Evolutionary conservation across 35 echinoderm and acorn worm species (phyloP).

Genomic region (Patiria miniata): DNA sequence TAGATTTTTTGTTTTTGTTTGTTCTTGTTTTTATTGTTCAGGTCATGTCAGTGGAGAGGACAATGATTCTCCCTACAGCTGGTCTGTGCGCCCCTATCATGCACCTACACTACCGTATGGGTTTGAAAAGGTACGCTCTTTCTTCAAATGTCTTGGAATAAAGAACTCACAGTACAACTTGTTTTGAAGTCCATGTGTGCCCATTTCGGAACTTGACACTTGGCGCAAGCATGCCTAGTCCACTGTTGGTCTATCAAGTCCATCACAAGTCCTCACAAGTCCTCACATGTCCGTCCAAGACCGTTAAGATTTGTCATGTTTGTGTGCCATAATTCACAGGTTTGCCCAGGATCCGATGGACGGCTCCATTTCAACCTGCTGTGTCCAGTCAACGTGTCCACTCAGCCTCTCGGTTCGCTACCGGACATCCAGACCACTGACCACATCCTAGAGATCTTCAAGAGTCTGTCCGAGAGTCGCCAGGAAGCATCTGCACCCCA

Average conservation of each 20-base stretch:
- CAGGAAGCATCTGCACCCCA: not conserved
- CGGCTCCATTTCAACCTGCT: constrained; percentile 67
- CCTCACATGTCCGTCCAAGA: too few relatives aligned
- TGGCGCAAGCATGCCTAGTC: too few relatives aligned
- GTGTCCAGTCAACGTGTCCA: constrained; percentile 76
- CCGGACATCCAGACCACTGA: constrained; percentile 90
- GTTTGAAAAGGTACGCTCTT: constrained; percentile 52
- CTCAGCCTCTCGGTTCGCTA: constrained; percentile 59
- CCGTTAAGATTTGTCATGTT: too few relatives aligned
- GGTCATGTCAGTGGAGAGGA: constrained; percentile 57
- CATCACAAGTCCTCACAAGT: too few relatives aligned
- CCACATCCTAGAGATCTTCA: constrained; percentile 60
- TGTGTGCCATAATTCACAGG: too few relatives aligned
- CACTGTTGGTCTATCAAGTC: too few relatives aligned
- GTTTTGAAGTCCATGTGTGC: not conserved
- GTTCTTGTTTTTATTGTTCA: constrained; percentile 39
- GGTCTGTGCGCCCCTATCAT: constrained; percentile 82
- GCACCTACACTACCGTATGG: constrained; percentile 75
- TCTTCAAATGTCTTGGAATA: too few relatives aligned
- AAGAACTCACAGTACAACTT: not conserved
- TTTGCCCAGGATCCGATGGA: constrained; percentile 72
- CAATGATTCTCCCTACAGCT: constrained; percentile 94
- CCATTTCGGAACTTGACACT: not conserved
- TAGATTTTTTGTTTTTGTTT: not conserved
- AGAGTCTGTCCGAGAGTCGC: constrained; percentile 43